Percentiles rank a stretch among this genome's conserved stretches.
Conservation (phyloP, 2,113 vertebrate species). For the Lagopus leucura region DNA sequence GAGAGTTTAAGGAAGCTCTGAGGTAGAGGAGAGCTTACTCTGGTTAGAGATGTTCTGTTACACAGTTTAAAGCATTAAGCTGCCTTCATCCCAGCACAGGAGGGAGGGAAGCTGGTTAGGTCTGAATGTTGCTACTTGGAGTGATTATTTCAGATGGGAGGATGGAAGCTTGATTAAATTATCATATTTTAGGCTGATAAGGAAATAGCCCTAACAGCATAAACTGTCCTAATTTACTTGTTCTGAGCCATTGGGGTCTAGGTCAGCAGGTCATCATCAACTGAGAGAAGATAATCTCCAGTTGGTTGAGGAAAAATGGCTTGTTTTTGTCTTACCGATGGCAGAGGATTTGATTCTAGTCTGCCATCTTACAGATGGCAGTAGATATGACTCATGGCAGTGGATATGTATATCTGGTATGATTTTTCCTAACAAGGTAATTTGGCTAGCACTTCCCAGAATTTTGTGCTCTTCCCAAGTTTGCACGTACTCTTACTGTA, state of each 20-base stretch:
- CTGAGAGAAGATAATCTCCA: constrained; percentile 56
- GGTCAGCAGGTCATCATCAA: constrained; percentile 53
- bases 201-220: not conserved
- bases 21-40: not conserved
- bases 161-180: not conserved
- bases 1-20: not conserved
- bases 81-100: not conserved
- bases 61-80: not conserved
- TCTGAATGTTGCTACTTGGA: not conserved
- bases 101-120: not conserved
- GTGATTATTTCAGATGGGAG: not conserved
- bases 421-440: constrained; percentile 21
- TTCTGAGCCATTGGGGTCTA: constrained; percentile 30
- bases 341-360: constrained; percentile 27
- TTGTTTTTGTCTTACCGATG: constrained; percentile 53
- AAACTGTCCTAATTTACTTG: not conserved
- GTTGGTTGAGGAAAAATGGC: constrained; percentile 60
- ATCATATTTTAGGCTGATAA: not conserved
- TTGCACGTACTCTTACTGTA: not conserved
- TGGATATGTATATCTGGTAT: not conserved
- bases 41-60: not conserved
- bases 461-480: not conserved
- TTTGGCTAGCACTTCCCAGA: constrained; percentile 9
- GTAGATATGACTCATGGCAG: constrained; percentile 34
- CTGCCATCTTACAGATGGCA: constrained; percentile 37